A percentile compares a stretch with the other conserved stretches of the same genome.
Evolutionary conservation across 2,888 invertebrate genomes (phyloP).

Genomic region (Agrochola lychnidis): DNA sequence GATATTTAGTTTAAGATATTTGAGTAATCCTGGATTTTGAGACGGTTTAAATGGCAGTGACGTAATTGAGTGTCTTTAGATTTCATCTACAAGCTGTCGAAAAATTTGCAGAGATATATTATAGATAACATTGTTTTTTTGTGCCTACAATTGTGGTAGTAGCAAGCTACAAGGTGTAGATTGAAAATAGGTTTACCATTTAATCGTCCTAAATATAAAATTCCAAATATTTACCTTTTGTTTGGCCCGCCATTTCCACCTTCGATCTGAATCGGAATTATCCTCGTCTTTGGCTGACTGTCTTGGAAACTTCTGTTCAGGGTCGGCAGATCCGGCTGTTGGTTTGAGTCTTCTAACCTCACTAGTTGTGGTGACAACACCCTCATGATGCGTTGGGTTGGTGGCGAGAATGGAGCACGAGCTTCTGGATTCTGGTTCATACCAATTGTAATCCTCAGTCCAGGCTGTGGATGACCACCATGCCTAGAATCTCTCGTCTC

Average conservation of each 20-base stretch:
- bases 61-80: background rate
- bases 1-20: conserved; percentile 35
- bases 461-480: conserved; percentile 79
- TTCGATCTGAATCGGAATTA: conserved; percentile 92
- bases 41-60: conserved; percentile 2
- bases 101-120: background rate
- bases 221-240: conserved; percentile 78
- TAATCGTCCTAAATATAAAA: conserved; percentile 3
- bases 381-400: conserved; percentile 89
- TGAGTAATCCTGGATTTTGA: background rate
- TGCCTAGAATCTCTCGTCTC: conserved; percentile 81
- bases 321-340: conserved; percentile 83
- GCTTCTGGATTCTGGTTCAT: conserved; percentile 82
- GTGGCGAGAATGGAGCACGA: conserved; percentile 82
- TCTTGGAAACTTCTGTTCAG: conserved; percentile 83
- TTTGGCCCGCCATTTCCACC: conserved; percentile 83
- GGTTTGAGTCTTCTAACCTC: conserved; percentile 83
- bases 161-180: conserved; percentile 3
- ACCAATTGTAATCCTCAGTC: conserved; percentile 86
- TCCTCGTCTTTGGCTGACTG: conserved; percentile 87
- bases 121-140: background rate
- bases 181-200: conserved; percentile 27
- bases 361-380: conserved; percentile 89
- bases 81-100: background rate
- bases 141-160: conserved; percentile 14